A percentile compares a stretch with the other conserved stretches of the same genome.
Conservation (phyloP, 92 coral and sea anemone genomes). For the Zoanthus gigantus region DNA sequence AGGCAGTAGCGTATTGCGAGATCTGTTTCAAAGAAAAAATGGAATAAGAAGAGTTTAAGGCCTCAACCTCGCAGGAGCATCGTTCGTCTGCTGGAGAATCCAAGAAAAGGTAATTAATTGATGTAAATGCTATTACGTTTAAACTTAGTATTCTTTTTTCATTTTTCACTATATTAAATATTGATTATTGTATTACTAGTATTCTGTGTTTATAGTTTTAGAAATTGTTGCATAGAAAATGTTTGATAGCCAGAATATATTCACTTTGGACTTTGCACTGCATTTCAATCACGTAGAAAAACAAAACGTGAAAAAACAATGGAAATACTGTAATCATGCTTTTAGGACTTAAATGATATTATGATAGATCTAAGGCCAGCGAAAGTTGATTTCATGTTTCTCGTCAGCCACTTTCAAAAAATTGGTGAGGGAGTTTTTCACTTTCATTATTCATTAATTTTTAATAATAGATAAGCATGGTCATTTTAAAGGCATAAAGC, state of each 20-base stretch:
- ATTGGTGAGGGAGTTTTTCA: background rate
- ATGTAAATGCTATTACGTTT: slow-evolving; percentile 4
- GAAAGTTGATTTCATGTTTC: slow-evolving; percentile 5
- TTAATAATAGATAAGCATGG: slow-evolving; percentile 6
- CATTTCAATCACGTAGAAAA: slow-evolving; percentile 3
- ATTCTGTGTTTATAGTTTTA: background rate
- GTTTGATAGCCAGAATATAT: slow-evolving; percentile 6
- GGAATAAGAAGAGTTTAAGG: slow-evolving; percentile 5
- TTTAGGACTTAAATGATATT: slow-evolving; percentile 1
- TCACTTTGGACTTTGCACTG: slow-evolving; percentile 6
- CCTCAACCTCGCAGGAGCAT: slow-evolving; percentile 5
- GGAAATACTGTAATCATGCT: background rate
- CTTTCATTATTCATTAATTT: background rate
- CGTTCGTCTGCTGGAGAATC: slow-evolving; percentile 17
- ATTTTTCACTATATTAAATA: background rate
- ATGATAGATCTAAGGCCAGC: slow-evolving; percentile 3
- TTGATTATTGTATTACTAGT: background rate
- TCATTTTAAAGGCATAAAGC: slow-evolving; percentile 16
- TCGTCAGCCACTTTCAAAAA: background rate
- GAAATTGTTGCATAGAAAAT: slow-evolving; percentile 2
- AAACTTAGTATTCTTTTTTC: slow-evolving; percentile 2
- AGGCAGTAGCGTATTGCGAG: slow-evolving; percentile 30
- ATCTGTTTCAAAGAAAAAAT: background rate
- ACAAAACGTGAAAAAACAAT: background rate
- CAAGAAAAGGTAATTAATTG: slow-evolving; percentile 24